These are phyloP conservation scores for Baryphthengus martii DNA, from an alignment of 2,113 vertebrate genomes.

Conservation along the genomic window DNA sequence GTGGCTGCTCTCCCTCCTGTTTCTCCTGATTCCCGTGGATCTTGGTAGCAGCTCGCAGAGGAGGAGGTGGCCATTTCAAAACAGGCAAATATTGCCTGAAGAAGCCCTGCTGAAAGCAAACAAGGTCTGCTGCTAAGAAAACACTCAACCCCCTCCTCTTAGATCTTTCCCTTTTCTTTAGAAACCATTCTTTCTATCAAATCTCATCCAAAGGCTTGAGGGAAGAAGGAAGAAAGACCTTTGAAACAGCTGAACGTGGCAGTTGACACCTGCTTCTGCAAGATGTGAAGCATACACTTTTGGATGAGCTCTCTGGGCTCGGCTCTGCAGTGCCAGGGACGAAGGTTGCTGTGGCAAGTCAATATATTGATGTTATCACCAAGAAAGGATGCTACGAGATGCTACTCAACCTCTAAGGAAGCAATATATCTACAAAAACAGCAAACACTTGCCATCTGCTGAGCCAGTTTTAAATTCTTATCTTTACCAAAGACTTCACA, in stretches of 20 bases:
- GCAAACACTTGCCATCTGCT: not conserved
- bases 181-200: not conserved
- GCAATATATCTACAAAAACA: not conserved
- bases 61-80: not conserved
- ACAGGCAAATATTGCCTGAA: not conserved
- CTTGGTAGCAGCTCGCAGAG: not conserved
- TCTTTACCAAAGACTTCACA: not conserved
- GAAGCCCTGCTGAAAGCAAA: not conserved
- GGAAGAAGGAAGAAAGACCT: not conserved
- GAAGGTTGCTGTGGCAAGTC: not conserved
- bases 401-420: not conserved
- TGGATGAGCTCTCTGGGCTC: not conserved
- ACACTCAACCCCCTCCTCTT: not conserved
- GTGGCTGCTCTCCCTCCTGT: not conserved
- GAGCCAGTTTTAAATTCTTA: not conserved
- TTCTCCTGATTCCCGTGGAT: conserved; percentile 10
- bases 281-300: not conserved
- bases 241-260: not conserved
- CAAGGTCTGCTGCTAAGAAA: not conserved
- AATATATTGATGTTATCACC: accelerated
- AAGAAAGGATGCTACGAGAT: not conserved
- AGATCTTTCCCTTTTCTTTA: not conserved
- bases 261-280: not conserved
- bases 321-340: not conserved
- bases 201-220: not conserved